Conservation (phyloP, 2,888 invertebrate species). For the Chymomyza fuscimana region DNA sequence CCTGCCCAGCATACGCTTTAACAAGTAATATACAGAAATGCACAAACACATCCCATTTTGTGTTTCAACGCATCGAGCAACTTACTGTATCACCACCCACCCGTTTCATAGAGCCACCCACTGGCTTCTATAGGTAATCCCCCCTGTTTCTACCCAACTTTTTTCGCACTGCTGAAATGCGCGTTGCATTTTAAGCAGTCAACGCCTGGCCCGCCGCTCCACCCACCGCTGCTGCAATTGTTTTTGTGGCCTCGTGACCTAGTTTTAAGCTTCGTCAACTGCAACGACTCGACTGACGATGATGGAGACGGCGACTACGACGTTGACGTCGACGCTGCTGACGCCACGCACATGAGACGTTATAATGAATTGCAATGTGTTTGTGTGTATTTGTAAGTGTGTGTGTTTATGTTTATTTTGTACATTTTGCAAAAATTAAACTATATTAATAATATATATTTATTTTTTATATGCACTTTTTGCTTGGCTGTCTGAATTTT, state of each 20-base stretch:
- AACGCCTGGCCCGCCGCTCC: conserved; percentile 17
- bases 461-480: not conserved
- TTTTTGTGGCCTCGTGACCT: conserved; percentile 76
- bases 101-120: not conserved
- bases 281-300: conserved; percentile 59
- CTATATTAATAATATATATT: not conserved
- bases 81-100: not conserved
- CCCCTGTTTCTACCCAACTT: not conserved
- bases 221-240: conserved; percentile 52
- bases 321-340: conserved; percentile 21
- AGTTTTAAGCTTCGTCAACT: conserved; percentile 70
- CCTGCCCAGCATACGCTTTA: conserved; percentile 12
- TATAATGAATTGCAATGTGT: conserved; percentile 52
- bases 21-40: not conserved
- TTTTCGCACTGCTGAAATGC: conserved; percentile 28
- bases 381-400: conserved; percentile 17
- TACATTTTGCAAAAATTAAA: conserved; percentile 1
- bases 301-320: conserved; percentile 25
- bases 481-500: not conserved
- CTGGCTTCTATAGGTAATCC: conserved; percentile 2
- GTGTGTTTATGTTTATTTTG: not conserved
- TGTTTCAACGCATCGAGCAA: not conserved
- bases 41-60: not conserved
- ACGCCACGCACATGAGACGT: conserved; percentile 39
- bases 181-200: conserved; percentile 58